These are phyloP conservation scores for Ruditapes philippinarum DNA, from an alignment of 1,140 invertebrate genomes.

Conservation along the genomic window DNA sequence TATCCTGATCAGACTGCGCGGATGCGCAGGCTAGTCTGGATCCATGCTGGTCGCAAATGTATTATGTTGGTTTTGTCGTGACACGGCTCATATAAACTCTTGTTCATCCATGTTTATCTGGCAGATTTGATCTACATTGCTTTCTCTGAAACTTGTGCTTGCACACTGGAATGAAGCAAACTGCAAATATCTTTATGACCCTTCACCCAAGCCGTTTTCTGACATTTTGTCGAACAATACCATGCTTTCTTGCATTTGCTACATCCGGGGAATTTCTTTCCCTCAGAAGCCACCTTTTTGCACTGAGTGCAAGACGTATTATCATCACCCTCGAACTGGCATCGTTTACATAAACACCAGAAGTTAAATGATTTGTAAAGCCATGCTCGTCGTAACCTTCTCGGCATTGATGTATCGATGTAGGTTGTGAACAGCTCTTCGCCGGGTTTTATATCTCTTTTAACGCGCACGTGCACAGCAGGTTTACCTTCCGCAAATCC, in stretches of 20 bases:
- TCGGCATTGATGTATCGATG: slow-evolving; percentile 80
- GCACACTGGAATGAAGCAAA: slow-evolving; percentile 21
- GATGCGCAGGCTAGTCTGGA: too few species aligned
- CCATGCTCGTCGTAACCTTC: slow-evolving; percentile 81
- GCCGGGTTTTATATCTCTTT: slow-evolving; percentile 77
- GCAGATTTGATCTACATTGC: neutral
- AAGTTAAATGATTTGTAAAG: slow-evolving; percentile 84
- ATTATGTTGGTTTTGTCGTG: too few species aligned
- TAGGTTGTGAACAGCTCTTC: slow-evolving; percentile 83
- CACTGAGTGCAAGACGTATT: slow-evolving; percentile 79
- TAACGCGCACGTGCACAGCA: slow-evolving; percentile 79
- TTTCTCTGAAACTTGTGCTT: neutral
- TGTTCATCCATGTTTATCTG: too few species aligned
- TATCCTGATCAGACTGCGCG: too few species aligned
- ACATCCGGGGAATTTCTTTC: slow-evolving; percentile 80
- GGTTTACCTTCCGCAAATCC: slow-evolving; percentile 73
- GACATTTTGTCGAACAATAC: slow-evolving; percentile 83
- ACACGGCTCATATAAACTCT: too few species aligned
- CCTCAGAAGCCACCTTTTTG: slow-evolving; percentile 69
- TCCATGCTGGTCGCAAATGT: too few species aligned
- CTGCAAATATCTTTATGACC: slow-evolving; percentile 81
- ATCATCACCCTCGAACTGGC: slow-evolving; percentile 82
- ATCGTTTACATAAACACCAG: slow-evolving; percentile 83
- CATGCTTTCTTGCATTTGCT: slow-evolving; percentile 83
- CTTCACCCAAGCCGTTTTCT: slow-evolving; percentile 80